Base-by-base conservation (phyloP, 1,140 invertebrate species). In the Daktulosphaira vitifoliae region DNA sequence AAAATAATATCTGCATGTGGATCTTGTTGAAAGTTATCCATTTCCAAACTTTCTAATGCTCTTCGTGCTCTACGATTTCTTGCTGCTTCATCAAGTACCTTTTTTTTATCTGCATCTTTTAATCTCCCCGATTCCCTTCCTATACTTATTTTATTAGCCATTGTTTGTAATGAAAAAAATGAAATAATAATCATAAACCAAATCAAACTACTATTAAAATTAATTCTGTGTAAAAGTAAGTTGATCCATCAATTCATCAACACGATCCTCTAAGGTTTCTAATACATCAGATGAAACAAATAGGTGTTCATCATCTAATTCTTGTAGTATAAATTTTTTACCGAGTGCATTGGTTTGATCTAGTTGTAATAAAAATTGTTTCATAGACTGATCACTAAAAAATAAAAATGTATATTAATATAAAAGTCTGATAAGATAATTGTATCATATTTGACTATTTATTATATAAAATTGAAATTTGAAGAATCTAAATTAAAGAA, bases 21-120 rank as follows among this genome's bases (percentile, higher is more conserved):
- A 78, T 98, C 95, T 74, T 97, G 94, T 73, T 97, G 94, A 74
- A 92, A 98, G 75, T 98, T 98, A 71, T 98, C 95, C 71, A 89
- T 86, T 74, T 98, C 94, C n/a, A 98, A 77, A 5, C 91, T 90
- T 74, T 98, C 95, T 26, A 98, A 75, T 1, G 91, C 89, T 77
- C 96, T 96, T 50, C 90, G 83, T 22, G 88, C 87, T 50, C 94
- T 79, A 25, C 94, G 76, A 73, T 85, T 83, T 44, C 95, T 80
- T 1, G 92, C 83, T 23, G 86, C 90, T 71, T 91, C 89, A 77
- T 98, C 95, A 13, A 98, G 76, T 9, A 96, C 82, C 68, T 90
- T 80, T 68, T 86, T 82, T 70, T 69, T 89, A 85, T 70, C 87
- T 22, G 42, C 56, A 72, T 89, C 87, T 72, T 87, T 89, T 33